These are phyloP conservation scores for Archocentrus centrarchus DNA, from an alignment of 2,113 vertebrate species.

Conservation along the genomic window DNA sequence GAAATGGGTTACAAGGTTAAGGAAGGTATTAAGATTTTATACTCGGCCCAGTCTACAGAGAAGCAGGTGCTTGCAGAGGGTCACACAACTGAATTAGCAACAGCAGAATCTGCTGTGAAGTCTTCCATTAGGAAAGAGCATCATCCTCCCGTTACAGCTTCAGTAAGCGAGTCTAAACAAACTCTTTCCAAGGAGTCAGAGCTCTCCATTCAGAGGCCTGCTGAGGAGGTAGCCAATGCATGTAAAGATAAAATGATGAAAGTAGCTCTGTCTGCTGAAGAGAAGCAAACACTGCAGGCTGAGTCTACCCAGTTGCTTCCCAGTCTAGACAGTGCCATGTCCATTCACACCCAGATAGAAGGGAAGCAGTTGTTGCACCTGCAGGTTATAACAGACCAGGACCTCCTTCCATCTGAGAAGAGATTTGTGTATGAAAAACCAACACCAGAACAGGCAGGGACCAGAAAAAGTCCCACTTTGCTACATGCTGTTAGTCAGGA, in stretches of 20 bases:
- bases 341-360: slow-evolving; percentile 72
- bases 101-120: slow-evolving; percentile 65
- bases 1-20: slow-evolving; percentile 79
- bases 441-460: slow-evolving; percentile 60
- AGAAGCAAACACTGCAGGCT: slow-evolving; percentile 75
- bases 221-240: slow-evolving; percentile 64
- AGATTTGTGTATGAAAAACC: slow-evolving; percentile 79
- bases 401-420: slow-evolving; percentile 77
- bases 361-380: slow-evolving; percentile 77
- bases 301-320: slow-evolving; percentile 72
- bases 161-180: slow-evolving; percentile 76
- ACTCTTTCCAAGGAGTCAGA: slow-evolving; percentile 74
- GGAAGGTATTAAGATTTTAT: slow-evolving; percentile 82
- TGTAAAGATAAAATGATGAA: slow-evolving; percentile 73
- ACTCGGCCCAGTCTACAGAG: slow-evolving; percentile 78
- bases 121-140: slow-evolving; percentile 63
- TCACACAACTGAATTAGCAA: slow-evolving; percentile 69
- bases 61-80: slow-evolving; percentile 74
- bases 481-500: slow-evolving; percentile 76
- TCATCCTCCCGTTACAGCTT: slow-evolving; percentile 50
- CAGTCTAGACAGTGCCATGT: slow-evolving; percentile 67
- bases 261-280: slow-evolving; percentile 76
- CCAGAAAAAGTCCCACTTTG: slow-evolving; percentile 76
- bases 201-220: slow-evolving; percentile 60
- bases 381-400: slow-evolving; percentile 80